These are phyloP conservation scores for Lycaon pictus DNA, from an alignment of 2,113 vertebrate genomes.

Conservation along the genomic window DNA sequence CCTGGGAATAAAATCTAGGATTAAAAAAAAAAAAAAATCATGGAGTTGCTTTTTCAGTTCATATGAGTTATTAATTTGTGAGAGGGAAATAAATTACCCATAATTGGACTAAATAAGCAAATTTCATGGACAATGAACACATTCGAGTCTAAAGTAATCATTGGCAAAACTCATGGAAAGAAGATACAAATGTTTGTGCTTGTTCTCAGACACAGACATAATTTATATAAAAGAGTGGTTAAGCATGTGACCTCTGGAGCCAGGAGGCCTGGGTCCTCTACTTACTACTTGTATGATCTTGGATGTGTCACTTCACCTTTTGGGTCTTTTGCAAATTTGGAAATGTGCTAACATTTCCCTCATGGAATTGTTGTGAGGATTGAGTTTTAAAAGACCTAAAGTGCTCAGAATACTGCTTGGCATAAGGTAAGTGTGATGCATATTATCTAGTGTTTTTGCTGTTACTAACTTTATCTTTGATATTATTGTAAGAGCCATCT, in stretches of 20 bases:
- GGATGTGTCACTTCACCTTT: background rate
- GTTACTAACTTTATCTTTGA: background rate
- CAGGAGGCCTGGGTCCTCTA: accelerated
- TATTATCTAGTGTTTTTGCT: background rate
- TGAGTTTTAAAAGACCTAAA: background rate
- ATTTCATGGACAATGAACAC: background rate
- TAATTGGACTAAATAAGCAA: background rate
- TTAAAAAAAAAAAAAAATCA: background rate
- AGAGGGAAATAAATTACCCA: background rate
- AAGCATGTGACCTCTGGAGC: background rate
- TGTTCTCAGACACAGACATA: background rate
- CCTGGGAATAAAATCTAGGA: background rate
- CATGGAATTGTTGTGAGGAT: background rate
- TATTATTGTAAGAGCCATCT: background rate
- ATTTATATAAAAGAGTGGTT: background rate
- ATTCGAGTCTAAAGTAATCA: background rate
- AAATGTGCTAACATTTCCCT: background rate
- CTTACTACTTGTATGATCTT: background rate
- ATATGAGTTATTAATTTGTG: background rate
- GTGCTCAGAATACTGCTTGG: background rate
- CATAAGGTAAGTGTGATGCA: background rate
- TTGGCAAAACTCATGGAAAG: background rate
- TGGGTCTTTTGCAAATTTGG: background rate
- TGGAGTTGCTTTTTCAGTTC: background rate
- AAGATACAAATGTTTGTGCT: background rate